Percentiles rank a stretch among this genome's conserved stretches.
These are phyloP conservation scores for Drosophila ohnishii DNA, from an alignment of 1,140 invertebrate genomes.

Conservation along the genomic window DNA sequence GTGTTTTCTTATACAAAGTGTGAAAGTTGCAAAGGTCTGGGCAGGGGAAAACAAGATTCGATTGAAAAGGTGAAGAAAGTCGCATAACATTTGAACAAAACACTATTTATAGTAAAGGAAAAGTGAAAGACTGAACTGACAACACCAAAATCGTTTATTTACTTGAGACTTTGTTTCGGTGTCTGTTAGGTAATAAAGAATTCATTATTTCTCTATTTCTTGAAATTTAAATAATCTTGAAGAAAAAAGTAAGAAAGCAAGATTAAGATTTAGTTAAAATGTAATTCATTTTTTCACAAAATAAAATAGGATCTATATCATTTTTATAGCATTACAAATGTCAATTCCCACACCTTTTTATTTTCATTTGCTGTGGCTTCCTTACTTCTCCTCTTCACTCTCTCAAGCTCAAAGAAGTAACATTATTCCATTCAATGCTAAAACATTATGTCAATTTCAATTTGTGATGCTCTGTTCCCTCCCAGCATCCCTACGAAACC, in stretches of 20 bases:
- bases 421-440: constrained; percentile 4
- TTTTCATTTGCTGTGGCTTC: background rate
- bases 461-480: constrained; percentile 19
- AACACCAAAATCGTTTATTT: background rate
- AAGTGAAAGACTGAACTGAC: background rate
- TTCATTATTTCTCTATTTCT: background rate
- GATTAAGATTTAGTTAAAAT: too few relatives aligned
- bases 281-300: background rate
- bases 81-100: constrained; percentile 28
- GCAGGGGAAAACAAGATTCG: background rate
- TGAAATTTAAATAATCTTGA: background rate
- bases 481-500: constrained; percentile 5
- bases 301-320: background rate
- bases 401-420: constrained; percentile 3
- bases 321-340: background rate
- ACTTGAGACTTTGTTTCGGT: background rate
- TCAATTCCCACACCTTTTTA: background rate
- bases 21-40: constrained; percentile 63
- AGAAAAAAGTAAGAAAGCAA: too few relatives aligned
- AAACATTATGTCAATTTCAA: constrained; percentile 43
- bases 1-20: constrained; percentile 36
- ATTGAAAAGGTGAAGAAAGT: constrained; percentile 35
- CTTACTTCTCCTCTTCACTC: background rate
- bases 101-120: background rate
- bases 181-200: background rate